These are phyloP conservation scores for Chesias legatella DNA, from an alignment of 2,888 invertebrate genomes.

Conservation along the genomic window DNA sequence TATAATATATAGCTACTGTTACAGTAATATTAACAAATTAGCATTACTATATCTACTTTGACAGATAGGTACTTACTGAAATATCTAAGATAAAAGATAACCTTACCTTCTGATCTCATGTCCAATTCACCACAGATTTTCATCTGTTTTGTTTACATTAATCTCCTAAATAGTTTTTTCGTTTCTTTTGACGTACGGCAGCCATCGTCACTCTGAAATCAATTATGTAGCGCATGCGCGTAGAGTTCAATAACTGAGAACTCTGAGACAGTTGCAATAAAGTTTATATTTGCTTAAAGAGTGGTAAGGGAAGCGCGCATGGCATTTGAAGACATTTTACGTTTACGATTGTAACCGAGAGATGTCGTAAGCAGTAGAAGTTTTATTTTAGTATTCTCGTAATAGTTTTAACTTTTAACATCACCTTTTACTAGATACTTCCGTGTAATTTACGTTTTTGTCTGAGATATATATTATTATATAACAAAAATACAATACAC, in stretches of 20 bases:
- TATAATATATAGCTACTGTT: too few relatives aligned
- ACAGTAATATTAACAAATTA: too few relatives aligned
- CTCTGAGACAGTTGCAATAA: neutral
- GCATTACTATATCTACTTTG: too few relatives aligned
- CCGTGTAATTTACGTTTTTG: too few relatives aligned
- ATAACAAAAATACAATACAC: too few relatives aligned
- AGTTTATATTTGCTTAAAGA: constrained; percentile 14
- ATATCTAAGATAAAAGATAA: neutral
- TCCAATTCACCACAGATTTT: constrained; percentile 7
- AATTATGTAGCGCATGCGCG: constrained; percentile 67
- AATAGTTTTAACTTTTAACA: too few relatives aligned
- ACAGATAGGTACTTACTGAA: too few relatives aligned
- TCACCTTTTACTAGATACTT: too few relatives aligned
- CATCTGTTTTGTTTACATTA: constrained; percentile 33
- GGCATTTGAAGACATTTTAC: constrained; percentile 31
- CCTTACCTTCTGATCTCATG: constrained; percentile 17
- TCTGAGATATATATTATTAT: too few relatives aligned
- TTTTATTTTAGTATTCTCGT: neutral
- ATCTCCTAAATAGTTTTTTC: constrained; percentile 29
- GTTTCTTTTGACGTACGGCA: constrained; percentile 32
- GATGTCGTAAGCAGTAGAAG: constrained; percentile 43
- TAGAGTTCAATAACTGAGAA: constrained; percentile 19
- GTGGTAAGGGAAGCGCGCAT: constrained; percentile 44
- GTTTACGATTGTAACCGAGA: constrained; percentile 24
- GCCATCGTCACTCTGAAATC: constrained; percentile 56